Evolutionary conservation across 2,797 vertebrate genomes (phyloP), one percentile per base, ranked within the genome.

Genomic region (Myotis findleyi): DNA sequence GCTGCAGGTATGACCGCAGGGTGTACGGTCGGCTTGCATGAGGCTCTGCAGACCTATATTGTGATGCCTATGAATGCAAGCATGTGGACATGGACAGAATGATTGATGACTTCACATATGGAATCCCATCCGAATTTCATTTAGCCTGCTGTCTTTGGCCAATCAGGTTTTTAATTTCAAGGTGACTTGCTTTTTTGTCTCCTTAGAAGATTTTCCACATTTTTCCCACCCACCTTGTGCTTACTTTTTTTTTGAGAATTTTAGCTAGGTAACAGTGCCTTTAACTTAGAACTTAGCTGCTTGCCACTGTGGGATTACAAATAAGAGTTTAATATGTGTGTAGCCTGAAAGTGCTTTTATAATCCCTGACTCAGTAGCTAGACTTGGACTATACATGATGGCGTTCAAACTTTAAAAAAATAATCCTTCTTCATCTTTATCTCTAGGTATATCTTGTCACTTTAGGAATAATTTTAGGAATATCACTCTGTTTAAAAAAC

Each of bases 231-330:
- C 5, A 23, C 2, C 30, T 82, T 44, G 30, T 73, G 17, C 75
- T 93, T 82, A 41, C 38, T 79, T 53, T 87, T 81, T 81, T 81
- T 90, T 79, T 6, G 10, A 75, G 30, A 76, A 73, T 9, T 82
- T 93, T 68, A 91, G 17, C 16, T 59, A 77, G 49, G 33, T 41
- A 71, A 68, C 36, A n/a, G 21, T 72, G 10, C 21, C 59, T 87
- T 94, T 83, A 94, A 51, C 38, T 66, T 92, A 75, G 36, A 94
- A 68, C 13, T 92, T 73, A 90, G 25, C 27, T 73, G 87, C 38
- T 90, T 93, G 36, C 89, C 69, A 62, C 6, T 47, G 10, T 73
- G 86, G 36, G 53, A 59, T 82, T 80, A 41, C 8, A 53, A 55
- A 49, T 71, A 62, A 77, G 62, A n/a, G 13, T 89, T 91, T 81